phyloP scores from a whole-genome alignment of 2,113 vertebrate genomes.

The Protomyctophum bolini region DNA sequence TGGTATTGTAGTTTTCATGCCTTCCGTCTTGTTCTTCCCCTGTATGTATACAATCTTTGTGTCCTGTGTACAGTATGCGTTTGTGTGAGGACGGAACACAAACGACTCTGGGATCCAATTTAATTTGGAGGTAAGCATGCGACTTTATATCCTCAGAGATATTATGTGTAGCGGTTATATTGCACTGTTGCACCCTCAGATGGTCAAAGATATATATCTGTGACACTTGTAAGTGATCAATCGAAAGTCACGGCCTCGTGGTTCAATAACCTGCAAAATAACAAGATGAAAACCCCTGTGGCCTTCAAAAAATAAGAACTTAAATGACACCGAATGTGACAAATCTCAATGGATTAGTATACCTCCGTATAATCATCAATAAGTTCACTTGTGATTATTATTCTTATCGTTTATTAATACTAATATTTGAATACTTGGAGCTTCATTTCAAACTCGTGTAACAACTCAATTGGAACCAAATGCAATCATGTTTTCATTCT shows the following conservation, averaged over 20 bases:
- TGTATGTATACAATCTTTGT: neutral
- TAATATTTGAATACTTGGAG: no score
- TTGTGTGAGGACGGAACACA: neutral
- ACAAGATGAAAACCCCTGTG: neutral
- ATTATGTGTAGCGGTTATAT: neutral
- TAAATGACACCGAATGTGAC: no score
- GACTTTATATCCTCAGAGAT: neutral
- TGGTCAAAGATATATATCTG: neutral
- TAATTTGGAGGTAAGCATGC: constrained; percentile 47
- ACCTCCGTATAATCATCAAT: no score
- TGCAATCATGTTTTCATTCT: no score
- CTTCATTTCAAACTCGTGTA: no score
- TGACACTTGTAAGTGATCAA: neutral
- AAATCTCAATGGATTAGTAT: no score
- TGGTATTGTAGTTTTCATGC: neutral
- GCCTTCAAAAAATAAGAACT: no score
- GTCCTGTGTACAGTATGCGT: neutral
- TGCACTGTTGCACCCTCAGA: neutral
- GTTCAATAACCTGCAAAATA: neutral
- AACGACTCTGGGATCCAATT: constrained; percentile 14
- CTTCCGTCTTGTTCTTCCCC: neutral
- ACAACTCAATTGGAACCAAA: no score
- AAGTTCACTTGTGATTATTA: no score
- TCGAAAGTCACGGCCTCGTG: neutral
- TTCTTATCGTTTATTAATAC: no score